Base-by-base conservation (phyloP, 1,140 invertebrate species). In the Polypedilum pembai region DNA sequence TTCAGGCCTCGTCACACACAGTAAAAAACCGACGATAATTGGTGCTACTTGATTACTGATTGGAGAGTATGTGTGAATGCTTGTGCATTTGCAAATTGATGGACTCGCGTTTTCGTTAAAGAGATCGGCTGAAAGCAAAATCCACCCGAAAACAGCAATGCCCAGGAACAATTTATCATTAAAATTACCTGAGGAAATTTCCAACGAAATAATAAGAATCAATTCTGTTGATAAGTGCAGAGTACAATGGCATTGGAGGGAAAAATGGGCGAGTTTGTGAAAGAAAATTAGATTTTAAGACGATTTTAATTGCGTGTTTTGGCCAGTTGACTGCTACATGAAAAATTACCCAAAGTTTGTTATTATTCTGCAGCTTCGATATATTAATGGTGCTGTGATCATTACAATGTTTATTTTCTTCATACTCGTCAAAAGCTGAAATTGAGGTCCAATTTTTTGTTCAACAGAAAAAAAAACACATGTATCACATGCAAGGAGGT, bases 251-350 rank as follows among this genome's bases (percentile, higher is more conserved):
- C 12, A 15, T 1, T 12, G 45, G 12, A 56, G 41, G 15, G 41
- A 45, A 45, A 45, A 45, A 45, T 45, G 41, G 41, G 41, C 41
- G 41, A 45, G 41, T 45, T 45, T 45, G 45, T n/a, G 12, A 12
- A 56, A 8, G 45, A 56, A 56, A 69, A 69, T 69, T 69, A 69
- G 65, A 69, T 69, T 69, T 69, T 69, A 69, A 69, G 17, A 69
- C 20, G 65, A 69, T 69, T 69, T 69, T 69, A 69, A 69, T 69
- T 69, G 65, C 5, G 65, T 69, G 65, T 69, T 69, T 69, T 21
- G 8, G 5, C 17, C 24, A 69, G 15, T 69, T 56, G 12, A 56
- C n/a, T 12, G 45, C 12, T n/a, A 56, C n/a, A 56, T 56, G n/a
- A 56, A 56, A 56, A 56, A 56, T 12, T 56, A n/a, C 45, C 24